Evolutionary conservation across 2,113 vertebrate genomes (phyloP).

Genomic region (Hemicordylus capensis): DNA sequence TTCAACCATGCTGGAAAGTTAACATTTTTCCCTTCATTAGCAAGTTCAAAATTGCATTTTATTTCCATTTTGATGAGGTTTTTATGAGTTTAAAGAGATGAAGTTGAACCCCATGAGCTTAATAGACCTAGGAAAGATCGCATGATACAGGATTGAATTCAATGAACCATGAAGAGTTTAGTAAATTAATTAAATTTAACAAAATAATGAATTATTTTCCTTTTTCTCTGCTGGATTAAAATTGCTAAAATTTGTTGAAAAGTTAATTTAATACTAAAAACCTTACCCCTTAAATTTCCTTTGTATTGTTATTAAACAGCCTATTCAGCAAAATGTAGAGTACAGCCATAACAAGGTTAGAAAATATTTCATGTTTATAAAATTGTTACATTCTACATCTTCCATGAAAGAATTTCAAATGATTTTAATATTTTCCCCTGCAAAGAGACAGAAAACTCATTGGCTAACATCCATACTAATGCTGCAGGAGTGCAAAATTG

Average conservation of each 20-base stretch:
- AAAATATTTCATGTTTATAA: not conserved
- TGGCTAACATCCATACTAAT: too few relatives aligned
- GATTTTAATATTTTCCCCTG: not conserved
- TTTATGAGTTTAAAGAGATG: conserved; percentile 79
- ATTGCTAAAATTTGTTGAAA: conserved; percentile 70
- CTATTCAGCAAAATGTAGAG: conserved; percentile 43
- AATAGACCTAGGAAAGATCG: conserved; percentile 76
- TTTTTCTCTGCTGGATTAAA: conserved; percentile 70
- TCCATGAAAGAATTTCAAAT: not conserved
- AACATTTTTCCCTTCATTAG: conserved; percentile 74
- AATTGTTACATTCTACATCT: conserved; percentile 21
- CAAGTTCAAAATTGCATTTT: conserved; percentile 78
- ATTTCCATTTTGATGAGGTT: conserved; percentile 84
- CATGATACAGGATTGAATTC: conserved; percentile 77
- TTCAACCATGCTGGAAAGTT: conserved; percentile 68
- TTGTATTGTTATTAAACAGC: conserved; percentile 53
- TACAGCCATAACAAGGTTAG: not conserved
- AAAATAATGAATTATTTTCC: conserved; percentile 75
- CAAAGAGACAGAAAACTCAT: not conserved
- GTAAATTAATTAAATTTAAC: conserved; percentile 81
- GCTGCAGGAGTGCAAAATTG: too few relatives aligned
- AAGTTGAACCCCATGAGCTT: conserved; percentile 76
- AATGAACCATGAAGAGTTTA: conserved; percentile 75
- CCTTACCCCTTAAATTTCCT: conserved; percentile 43
- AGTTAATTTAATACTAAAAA: conserved; percentile 62